Evolutionary conservation across 2,888 invertebrate species (phyloP).

Genomic region (Dynastes maya): DNA sequence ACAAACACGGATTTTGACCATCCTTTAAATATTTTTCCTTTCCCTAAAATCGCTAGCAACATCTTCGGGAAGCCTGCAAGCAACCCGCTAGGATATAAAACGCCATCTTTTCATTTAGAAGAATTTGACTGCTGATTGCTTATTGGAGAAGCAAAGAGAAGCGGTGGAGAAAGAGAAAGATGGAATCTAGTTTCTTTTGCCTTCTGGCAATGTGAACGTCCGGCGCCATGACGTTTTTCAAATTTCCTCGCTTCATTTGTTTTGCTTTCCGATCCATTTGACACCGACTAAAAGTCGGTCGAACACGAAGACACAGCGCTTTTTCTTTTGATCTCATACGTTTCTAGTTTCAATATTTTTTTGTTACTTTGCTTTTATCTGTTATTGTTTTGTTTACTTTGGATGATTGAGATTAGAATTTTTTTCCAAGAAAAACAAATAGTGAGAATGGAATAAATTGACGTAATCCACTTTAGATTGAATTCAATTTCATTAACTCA

Average conservation of each 20-base stretch:
- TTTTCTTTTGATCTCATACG: conserved; percentile 1
- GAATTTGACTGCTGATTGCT: conserved; percentile 34
- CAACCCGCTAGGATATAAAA: background rate
- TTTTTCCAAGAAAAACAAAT: background rate
- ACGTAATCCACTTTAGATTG: too few relatives aligned
- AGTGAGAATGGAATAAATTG: background rate
- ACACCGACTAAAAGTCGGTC: background rate
- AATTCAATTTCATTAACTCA: too few relatives aligned
- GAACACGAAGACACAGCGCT: conserved; percentile 2
- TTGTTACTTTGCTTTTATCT: background rate
- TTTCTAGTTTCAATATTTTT: conserved; percentile 15
- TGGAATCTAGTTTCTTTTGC: too few relatives aligned
- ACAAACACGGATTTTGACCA: conserved; percentile 4
- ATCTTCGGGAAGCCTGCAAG: background rate
- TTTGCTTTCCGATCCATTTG: conserved; percentile 43
- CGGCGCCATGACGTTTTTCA: conserved; percentile 33
- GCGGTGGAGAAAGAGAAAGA: background rate
- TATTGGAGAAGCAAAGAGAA: background rate
- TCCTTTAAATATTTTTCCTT: background rate
- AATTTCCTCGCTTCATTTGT: conserved; percentile 42
- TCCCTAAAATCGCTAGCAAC: background rate
- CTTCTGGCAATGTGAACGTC: background rate
- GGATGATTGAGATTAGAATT: background rate
- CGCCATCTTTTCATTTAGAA: background rate
- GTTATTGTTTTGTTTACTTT: conserved; percentile 35